Percentiles rank a stretch among this genome's conserved stretches.
phyloP scores from a whole-genome alignment of 2,113 vertebrate species.

The Periophthalmodon schlosseri region DNA sequence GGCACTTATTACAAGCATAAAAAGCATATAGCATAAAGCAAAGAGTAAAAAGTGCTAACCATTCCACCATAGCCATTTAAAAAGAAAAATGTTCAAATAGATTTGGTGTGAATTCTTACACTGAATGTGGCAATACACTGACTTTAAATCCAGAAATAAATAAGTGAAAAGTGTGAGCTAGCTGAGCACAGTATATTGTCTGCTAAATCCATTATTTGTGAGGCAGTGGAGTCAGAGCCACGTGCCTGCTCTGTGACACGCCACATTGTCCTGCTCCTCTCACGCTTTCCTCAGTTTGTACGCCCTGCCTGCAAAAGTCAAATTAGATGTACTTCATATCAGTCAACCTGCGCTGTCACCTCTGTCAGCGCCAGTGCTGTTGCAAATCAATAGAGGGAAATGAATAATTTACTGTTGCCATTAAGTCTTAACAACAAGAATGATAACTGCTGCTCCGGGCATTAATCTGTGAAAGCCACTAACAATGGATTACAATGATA shows the following conservation, averaged over 20 bases:
- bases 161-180: not conserved
- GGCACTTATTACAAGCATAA: too few species aligned
- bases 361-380: constrained; percentile 55
- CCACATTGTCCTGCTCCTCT: constrained; percentile 19
- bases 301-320: constrained; percentile 33
- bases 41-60: too few species aligned
- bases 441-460: constrained; percentile 65
- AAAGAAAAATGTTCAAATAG: too few species aligned
- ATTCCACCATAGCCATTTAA: too few species aligned
- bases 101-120: not conserved
- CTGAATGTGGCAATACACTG: not conserved
- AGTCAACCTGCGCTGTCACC: constrained; percentile 64
- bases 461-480: constrained; percentile 68
- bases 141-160: not conserved
- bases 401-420: constrained; percentile 73
- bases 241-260: constrained; percentile 4
- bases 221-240: constrained; percentile 1
- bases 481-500: constrained; percentile 69
- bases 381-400: constrained; percentile 69
- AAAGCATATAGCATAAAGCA: too few species aligned
- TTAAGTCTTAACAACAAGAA: constrained; percentile 68
- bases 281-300: constrained; percentile 11
- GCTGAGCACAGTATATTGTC: not conserved
- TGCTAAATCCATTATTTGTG: not conserved
- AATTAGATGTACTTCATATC: constrained; percentile 62